Evolutionary conservation across 2,113 vertebrate genomes (phyloP), one percentile per base, ranked within the genome.

Genomic region (Myocastor coypus): DNA sequence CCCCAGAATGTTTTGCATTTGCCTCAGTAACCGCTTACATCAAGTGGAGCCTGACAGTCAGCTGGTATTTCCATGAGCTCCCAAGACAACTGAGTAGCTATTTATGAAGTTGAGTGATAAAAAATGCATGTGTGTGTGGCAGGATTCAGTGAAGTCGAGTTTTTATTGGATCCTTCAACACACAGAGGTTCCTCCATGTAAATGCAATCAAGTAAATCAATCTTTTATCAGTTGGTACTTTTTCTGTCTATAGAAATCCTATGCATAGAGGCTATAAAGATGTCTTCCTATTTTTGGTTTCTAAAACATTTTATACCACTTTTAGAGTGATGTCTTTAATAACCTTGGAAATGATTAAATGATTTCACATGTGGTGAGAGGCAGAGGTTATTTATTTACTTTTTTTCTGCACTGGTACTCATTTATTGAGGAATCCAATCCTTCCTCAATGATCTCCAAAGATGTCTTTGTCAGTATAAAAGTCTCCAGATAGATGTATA

Each of bases 101-200:
- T 77, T 83, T 30, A 64, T 52, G 46, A 61, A 69, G 64, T 9
- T 2, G 83, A 50, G 40, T 17, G 83, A 42, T n/a, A 55, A 85
- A 32, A 95, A 69, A 83, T 11, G 46, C 37, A 64, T 20, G 28
- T 26, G 37, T 55, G 7, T 34, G 71, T 13, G 86, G 78, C 30
- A 86, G 64, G 61, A 34, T 19, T 52, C 91, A 55, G 77, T 61
- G 8, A 4, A 81, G 42, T 83, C 61, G 78, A 13, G 20, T 80
- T 93, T 73, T 68, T 73, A 57, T 14, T n/a, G 26, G 32, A 30
- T 57, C 50, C 61, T 85, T 42, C 16, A 14, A 90, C 7, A 73
- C 85, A 52, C 32, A 32, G 16, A 96, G 26, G 55, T 83, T 64
- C 96, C 93, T 89, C 73, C 89, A 77, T 71, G 87, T 64, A 42